Evolutionary conservation across 2,888 invertebrate species (phyloP), one percentile per base, ranked within the genome.

Genomic region (Linnaemya vulpina): DNA sequence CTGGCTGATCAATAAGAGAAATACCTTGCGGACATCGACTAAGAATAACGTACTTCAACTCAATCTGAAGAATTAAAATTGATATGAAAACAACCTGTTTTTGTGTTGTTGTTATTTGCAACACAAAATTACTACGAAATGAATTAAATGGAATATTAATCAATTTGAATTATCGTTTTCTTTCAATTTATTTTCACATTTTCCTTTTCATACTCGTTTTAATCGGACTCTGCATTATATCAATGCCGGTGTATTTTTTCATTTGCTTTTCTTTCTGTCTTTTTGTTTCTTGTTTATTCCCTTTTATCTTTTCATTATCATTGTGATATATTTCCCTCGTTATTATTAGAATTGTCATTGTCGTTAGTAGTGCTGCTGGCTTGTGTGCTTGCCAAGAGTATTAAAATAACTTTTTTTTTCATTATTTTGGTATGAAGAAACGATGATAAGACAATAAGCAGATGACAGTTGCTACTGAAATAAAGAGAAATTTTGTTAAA

Each of bases 71-170:
- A 55, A 15, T 15, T 30, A 55, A 22, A 4, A 20, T 53, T 53
- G 20, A 22, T 25, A 22, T 13, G 13, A 13, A 55, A 55, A 55
- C 30, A 30, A 13, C 7, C 7, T 22, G 55, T 8, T 25, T 30
- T 1, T 13, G 20, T 22, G 53, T 13, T 22, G 8, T 1, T 22
- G 11, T 53, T 53, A 9, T 30, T 30, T 11, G 17, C 13, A 7
- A 30, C 25, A 55, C 1, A 15, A 55, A 55, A 55, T 17, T 20
- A 60, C 10, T 10, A 38, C 17, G 38, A 30, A 60, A 35, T 35
- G n/a, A 35, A 17, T 60, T 81, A 53, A 63, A 81, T 67, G 78
- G 40, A 73, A 86, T 83, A 83, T 83, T 84, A 83, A 86, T 84
- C 74, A 83, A 84, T 79, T 83, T 70, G 65, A 79, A 51, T 82